Conservation (phyloP, 2,797 vertebrate species). For the Yasuhikotakia modesta region DNA sequence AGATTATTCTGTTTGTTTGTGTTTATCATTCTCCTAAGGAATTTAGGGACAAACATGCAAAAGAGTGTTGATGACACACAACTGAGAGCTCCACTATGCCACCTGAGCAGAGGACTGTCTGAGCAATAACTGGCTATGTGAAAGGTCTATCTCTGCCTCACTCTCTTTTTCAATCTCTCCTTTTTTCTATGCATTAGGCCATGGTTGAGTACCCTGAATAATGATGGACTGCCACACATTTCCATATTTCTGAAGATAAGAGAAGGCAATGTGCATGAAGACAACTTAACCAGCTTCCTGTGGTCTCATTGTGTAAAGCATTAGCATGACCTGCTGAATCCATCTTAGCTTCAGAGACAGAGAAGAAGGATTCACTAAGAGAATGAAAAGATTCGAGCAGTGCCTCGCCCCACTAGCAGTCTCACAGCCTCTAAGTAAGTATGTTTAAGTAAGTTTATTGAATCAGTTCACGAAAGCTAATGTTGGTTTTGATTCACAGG, state of each 20-base stretch:
- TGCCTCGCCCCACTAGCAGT: slow-evolving; percentile 1
- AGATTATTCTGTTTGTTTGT: too few species aligned
- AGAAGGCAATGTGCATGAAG: slow-evolving; percentile 72
- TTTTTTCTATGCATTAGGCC: slow-evolving; percentile 67
- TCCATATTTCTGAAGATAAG: slow-evolving; percentile 77
- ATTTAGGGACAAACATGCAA: too few species aligned
- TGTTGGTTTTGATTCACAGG: slow-evolving; percentile 15
- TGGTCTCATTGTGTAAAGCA: slow-evolving; percentile 66
- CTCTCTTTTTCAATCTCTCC: slow-evolving; percentile 13
- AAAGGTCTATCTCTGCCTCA: slow-evolving; percentile 53
- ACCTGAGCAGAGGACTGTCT: neutral
- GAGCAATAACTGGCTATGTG: slow-evolving; percentile 6
- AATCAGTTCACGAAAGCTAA: slow-evolving; percentile 23
- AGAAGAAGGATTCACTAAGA: slow-evolving; percentile 8
- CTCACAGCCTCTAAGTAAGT: slow-evolving; percentile 15
- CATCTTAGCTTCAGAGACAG: slow-evolving; percentile 27
- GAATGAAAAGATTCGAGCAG: slow-evolving; percentile 14
- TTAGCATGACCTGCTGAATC: slow-evolving; percentile 50
- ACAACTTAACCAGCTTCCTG: slow-evolving; percentile 73
- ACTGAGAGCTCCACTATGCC: neutral
- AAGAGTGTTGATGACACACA: too few species aligned
- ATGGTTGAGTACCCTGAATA: slow-evolving; percentile 76
- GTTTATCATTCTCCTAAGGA: too few species aligned
- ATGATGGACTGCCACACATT: slow-evolving; percentile 78
- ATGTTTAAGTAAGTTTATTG: slow-evolving; percentile 37